Evolutionary conservation across 1,140 invertebrate genomes (phyloP).

Genomic region (Augochlora pura): DNA sequence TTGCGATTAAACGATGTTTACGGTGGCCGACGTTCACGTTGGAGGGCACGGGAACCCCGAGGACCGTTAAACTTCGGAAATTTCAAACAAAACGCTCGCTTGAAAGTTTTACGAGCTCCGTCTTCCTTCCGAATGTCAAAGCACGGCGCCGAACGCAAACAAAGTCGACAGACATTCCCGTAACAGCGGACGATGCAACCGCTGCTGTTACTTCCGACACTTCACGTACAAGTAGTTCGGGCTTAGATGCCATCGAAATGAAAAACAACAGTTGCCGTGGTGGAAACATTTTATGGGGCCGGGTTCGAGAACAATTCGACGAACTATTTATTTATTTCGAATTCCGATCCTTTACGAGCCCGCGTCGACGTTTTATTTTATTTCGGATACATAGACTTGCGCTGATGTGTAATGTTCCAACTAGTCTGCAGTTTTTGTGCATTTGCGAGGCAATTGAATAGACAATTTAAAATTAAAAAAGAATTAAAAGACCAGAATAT

Average conservation of each 20-base stretch:
- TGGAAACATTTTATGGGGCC: too few relatives aligned
- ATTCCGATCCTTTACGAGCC: too few relatives aligned
- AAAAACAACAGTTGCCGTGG: neutral
- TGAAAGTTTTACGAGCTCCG: constrained; percentile 39
- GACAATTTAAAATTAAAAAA: too few relatives aligned
- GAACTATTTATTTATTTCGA: too few relatives aligned
- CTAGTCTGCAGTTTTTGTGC: too few relatives aligned
- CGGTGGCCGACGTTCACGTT: neutral
- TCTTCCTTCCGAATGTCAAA: constrained; percentile 35
- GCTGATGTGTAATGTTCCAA: too few relatives aligned
- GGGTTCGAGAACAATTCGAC: too few relatives aligned
- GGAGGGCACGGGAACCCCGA: constrained; percentile 6
- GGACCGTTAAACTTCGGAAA: constrained; percentile 30
- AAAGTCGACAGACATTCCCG: constrained; percentile 6
- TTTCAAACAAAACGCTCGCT: constrained; percentile 33
- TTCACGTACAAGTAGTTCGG: neutral
- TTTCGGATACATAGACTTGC: too few relatives aligned
- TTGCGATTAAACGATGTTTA: constrained; percentile 24
- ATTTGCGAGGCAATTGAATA: too few relatives aligned
- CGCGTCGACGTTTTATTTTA: too few relatives aligned
- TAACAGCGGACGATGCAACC: neutral
- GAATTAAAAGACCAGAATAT: too few relatives aligned
- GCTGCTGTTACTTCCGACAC: constrained; percentile 9
- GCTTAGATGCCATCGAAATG: neutral
- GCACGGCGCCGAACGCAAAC: constrained; percentile 14